These are phyloP conservation scores for Ctenopoma kingsleyae DNA, from an alignment of 2,797 vertebrate species.

Conservation along the genomic window DNA sequence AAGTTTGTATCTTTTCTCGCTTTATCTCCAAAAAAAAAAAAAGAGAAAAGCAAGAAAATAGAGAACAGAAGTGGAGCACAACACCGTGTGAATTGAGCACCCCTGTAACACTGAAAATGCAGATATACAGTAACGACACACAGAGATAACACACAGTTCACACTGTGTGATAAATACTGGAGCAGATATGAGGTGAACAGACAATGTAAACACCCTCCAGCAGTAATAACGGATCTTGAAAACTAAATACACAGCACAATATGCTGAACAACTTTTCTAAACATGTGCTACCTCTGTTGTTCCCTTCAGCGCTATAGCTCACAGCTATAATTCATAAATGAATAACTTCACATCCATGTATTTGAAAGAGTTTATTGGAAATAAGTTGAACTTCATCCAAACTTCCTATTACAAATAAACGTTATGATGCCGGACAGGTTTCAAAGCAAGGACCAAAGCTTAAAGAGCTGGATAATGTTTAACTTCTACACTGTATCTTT, in stretches of 20 bases:
- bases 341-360: slow-evolving; percentile 39
- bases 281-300: slow-evolving; percentile 19
- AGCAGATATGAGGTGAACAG: slow-evolving; percentile 26
- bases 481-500: slow-evolving; percentile 31
- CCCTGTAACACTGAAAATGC: slow-evolving; percentile 14
- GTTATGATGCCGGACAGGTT: slow-evolving; percentile 25
- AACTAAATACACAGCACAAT: neutral
- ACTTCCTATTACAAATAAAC: slow-evolving; percentile 10
- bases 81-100: neutral
- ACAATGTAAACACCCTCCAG: slow-evolving; percentile 38
- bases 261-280: slow-evolving; percentile 35
- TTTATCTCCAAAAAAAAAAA: too few relatives aligned
- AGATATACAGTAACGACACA: slow-evolving; percentile 19
- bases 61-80: neutral
- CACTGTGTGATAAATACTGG: slow-evolving; percentile 22
- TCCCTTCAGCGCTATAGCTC: slow-evolving; percentile 9
- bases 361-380: slow-evolving; percentile 35
- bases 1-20: neutral
- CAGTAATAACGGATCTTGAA: slow-evolving; percentile 43
- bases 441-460: slow-evolving; percentile 38
- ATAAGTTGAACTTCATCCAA: slow-evolving; percentile 32
- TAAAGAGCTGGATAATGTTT: slow-evolving; percentile 30
- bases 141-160: slow-evolving; percentile 7
- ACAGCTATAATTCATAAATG: slow-evolving; percentile 52
- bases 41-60: neutral